phyloP scores from a whole-genome alignment of 2,113 vertebrate genomes.

The Nothocercus julius region DNA sequence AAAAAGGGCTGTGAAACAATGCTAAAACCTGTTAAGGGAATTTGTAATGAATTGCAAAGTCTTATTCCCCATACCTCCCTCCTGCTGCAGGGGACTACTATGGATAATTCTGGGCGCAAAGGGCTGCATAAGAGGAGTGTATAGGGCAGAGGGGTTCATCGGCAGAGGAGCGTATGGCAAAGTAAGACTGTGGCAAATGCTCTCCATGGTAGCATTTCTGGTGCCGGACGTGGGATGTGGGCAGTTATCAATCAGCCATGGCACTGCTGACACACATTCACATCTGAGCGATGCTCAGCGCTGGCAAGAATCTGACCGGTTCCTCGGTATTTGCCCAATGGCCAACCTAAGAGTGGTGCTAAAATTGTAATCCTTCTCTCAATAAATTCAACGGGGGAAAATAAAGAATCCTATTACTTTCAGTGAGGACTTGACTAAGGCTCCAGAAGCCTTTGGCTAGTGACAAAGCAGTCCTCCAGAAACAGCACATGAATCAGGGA shows the following conservation, averaged over 20 bases:
- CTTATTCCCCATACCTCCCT: neutral
- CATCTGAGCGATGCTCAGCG: neutral
- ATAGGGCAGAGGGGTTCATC: neutral
- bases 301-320: neutral
- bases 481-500: slow-evolving; percentile 37
- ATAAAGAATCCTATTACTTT: neutral
- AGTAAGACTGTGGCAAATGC: neutral
- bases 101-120: neutral
- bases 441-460: neutral
- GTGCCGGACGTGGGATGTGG: too few relatives aligned
- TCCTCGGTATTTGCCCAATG: neutral
- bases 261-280: neutral
- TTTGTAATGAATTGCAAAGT: neutral
- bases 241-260: neutral
- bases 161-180: neutral
- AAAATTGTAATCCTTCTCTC: neutral
- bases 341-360: neutral
- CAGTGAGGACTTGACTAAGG: neutral
- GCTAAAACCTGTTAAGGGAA: neutral
- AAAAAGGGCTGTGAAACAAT: neutral
- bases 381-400: neutral
- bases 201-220: fast-evolving
- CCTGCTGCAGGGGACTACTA: neutral
- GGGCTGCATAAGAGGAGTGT: neutral
- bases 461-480: slow-evolving; percentile 26